Evolutionary conservation across 2,113 vertebrate genomes (phyloP).

Genomic region (Anseranas semipalmata): DNA sequence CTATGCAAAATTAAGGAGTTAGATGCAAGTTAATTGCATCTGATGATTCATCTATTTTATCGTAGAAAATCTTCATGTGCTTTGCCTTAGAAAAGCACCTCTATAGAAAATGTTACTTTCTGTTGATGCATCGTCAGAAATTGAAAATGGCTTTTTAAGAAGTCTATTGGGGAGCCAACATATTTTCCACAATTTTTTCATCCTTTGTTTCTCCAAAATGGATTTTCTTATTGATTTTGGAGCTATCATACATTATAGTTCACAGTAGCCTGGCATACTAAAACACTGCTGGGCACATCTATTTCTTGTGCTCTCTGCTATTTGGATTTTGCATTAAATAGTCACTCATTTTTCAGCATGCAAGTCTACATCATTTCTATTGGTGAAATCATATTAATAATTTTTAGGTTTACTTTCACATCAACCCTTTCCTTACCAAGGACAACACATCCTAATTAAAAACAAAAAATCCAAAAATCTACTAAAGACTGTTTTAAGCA

Average conservation of each 20-base stretch:
- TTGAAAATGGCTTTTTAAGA: slow-evolving; percentile 28
- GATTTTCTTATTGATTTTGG: slow-evolving; percentile 43
- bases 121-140: slow-evolving; percentile 33
- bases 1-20: slow-evolving; percentile 24
- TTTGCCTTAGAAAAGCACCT: background rate
- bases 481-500: background rate
- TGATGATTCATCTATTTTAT: background rate
- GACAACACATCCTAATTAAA: background rate
- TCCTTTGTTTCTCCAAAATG: slow-evolving; percentile 13
- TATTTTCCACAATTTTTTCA: background rate
- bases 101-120: background rate
- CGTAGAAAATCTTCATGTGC: background rate
- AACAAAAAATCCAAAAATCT: background rate
- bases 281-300: background rate
- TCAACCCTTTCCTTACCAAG: background rate
- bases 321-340: slow-evolving; percentile 16
- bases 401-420: background rate
- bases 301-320: background rate
- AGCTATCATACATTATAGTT: background rate
- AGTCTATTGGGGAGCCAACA: background rate
- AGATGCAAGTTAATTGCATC: slow-evolving; percentile 32
- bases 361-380: background rate
- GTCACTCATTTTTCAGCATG: background rate
- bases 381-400: background rate
- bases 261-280: background rate